Evolutionary conservation across 2,888 invertebrate species (phyloP).

Genomic region (Drymonia ruficornis): DNA sequence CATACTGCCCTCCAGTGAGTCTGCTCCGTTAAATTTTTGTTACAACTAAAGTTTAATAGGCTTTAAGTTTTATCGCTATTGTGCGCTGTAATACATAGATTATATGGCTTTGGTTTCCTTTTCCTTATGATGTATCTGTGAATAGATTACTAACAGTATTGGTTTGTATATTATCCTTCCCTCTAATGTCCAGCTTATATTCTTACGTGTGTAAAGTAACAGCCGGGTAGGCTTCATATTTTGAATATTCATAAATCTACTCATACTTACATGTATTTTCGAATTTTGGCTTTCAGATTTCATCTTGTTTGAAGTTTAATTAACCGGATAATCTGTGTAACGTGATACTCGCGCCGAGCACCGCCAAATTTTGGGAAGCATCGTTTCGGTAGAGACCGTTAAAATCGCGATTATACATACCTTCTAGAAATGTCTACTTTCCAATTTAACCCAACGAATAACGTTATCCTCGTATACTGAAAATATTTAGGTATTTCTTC

Average conservation of each 20-base stretch:
- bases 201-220: too few relatives aligned
- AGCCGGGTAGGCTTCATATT: too few relatives aligned
- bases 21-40: background rate
- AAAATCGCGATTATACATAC: slow-evolving; percentile 1
- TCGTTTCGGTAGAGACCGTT: slow-evolving; percentile 15
- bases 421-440: too few relatives aligned
- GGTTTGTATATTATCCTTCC: background rate
- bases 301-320: slow-evolving; percentile 28
- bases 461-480: too few relatives aligned
- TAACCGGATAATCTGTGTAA: slow-evolving; percentile 36
- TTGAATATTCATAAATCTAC: background rate
- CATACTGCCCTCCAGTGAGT: slow-evolving; percentile 4
- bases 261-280: background rate
- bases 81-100: background rate
- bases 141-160: background rate
- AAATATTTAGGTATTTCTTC: too few relatives aligned
- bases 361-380: slow-evolving; percentile 28
- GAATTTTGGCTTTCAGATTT: slow-evolving; percentile 11
- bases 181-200: background rate
- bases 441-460: too few relatives aligned
- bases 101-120: background rate
- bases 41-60: background rate
- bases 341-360: slow-evolving; percentile 28
- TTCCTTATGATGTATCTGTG: background rate
- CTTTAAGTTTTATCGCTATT: background rate